These are phyloP conservation scores for Spisula solida DNA, from an alignment of 2,888 invertebrate genomes.

Conservation along the genomic window DNA sequence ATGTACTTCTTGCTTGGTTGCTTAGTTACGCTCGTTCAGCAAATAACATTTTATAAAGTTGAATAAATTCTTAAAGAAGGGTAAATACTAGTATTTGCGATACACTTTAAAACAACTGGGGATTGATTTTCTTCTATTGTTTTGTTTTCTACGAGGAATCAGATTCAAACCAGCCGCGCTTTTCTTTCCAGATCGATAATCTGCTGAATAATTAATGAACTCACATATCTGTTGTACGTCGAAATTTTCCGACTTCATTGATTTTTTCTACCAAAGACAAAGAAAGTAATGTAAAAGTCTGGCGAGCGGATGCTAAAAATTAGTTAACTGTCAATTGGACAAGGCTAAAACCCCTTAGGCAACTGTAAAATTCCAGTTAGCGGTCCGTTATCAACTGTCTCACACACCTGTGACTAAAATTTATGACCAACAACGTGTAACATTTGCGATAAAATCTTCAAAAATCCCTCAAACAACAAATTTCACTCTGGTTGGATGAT, in stretches of 20 bases:
- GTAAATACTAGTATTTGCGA: neutral
- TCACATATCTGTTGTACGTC: constrained; percentile 44
- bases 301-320: constrained; percentile 45
- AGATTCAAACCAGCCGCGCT: neutral
- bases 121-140: neutral
- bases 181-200: neutral
- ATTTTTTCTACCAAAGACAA: constrained; percentile 48
- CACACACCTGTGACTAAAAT: constrained; percentile 50
- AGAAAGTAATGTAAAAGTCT: constrained; percentile 32
- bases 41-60: neutral
- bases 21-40: neutral
- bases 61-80: neutral
- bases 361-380: constrained; percentile 46
- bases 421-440: constrained; percentile 18
- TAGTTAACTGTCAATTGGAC: constrained; percentile 23
- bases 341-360: constrained; percentile 42
- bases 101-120: neutral
- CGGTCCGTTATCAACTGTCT: constrained; percentile 45
- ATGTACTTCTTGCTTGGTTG: neutral
- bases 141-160: neutral
- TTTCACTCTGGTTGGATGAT: too few species aligned
- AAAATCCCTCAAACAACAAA: neutral
- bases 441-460: constrained; percentile 14
- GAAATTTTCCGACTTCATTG: constrained; percentile 43
- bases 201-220: constrained; percentile 37